phyloP scores from a whole-genome alignment of 2,888 invertebrate species.

The Ecliptopera silaceata region DNA sequence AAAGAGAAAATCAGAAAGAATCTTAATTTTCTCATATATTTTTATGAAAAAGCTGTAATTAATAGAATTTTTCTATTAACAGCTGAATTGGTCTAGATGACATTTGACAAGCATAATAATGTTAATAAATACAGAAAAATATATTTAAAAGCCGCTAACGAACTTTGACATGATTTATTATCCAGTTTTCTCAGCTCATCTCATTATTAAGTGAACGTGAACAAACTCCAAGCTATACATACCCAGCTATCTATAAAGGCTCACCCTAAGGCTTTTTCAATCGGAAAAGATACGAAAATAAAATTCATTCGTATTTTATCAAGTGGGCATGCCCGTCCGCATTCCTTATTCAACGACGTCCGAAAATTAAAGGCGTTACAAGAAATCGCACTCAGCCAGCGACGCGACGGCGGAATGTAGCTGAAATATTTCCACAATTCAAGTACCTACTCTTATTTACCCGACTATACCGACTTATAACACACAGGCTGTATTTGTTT shows the following conservation, averaged over 20 bases:
- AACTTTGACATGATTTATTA: too few species aligned
- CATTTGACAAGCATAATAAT: too few species aligned
- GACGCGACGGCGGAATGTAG: conserved; percentile 49
- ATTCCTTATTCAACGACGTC: conserved; percentile 78
- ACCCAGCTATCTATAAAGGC: background rate
- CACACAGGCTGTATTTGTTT: conserved; percentile 68
- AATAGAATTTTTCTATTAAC: too few species aligned
- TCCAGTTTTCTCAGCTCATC: too few species aligned
- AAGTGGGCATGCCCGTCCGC: conserved; percentile 50
- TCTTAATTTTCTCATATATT: too few species aligned
- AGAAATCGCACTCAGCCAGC: conserved; percentile 77
- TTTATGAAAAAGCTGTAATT: too few species aligned
- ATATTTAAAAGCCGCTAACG: too few species aligned
- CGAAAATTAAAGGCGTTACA: conserved; percentile 75
- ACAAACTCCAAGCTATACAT: background rate
- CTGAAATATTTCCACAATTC: conserved; percentile 72
- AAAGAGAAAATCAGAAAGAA: too few species aligned
- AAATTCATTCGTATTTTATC: conserved; percentile 45
- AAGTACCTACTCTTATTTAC: conserved; percentile 75
- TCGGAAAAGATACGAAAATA: conserved; percentile 35
- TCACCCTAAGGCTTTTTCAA: background rate
- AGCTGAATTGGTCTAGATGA: too few species aligned
- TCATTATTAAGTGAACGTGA: too few species aligned
- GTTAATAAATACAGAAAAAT: too few species aligned
- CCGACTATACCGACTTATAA: conserved; percentile 41